A percentile compares a stretch with the other conserved stretches of the same genome.
phyloP scores from a whole-genome alignment of 2,797 vertebrate genomes.

The Esox lucius region DNA sequence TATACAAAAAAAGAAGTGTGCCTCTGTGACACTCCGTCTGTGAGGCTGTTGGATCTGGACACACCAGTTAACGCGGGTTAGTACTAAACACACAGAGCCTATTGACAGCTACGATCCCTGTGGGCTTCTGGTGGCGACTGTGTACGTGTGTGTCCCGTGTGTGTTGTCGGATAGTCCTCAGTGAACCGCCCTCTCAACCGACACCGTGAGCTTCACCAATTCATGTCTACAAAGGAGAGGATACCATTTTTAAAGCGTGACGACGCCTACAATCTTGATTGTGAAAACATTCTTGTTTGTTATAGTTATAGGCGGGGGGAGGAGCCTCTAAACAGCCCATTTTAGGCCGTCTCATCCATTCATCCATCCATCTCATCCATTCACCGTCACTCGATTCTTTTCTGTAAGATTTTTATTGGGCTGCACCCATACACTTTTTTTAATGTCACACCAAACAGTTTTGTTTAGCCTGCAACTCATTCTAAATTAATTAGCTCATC shows the following conservation, averaged over 20 bases:
- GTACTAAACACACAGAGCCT: neutral
- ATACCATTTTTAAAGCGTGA: neutral
- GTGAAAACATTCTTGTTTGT: neutral
- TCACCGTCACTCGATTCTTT: neutral
- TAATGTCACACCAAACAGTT: constrained; percentile 39
- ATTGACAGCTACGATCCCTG: constrained; percentile 6
- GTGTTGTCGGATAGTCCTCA: neutral
- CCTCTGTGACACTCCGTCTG: neutral
- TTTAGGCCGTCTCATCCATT: neutral
- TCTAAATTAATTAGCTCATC: constrained; percentile 63
- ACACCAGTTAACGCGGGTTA: neutral
- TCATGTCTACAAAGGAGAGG: neutral
- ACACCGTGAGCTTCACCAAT: neutral
- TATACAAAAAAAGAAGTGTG: neutral
- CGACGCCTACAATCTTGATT: neutral
- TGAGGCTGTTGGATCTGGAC: neutral
- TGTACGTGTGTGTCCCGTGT: neutral
- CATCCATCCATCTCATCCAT: neutral
- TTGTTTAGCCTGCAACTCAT: constrained; percentile 52
- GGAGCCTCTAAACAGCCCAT: neutral
- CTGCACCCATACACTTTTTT: constrained; percentile 38
- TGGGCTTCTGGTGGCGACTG: neutral
- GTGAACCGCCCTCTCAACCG: neutral
- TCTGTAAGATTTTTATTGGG: constrained; percentile 35
- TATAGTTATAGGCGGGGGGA: neutral